Conservation (phyloP, 23 tunicate genomes). For the Corella eumyota region DNA sequence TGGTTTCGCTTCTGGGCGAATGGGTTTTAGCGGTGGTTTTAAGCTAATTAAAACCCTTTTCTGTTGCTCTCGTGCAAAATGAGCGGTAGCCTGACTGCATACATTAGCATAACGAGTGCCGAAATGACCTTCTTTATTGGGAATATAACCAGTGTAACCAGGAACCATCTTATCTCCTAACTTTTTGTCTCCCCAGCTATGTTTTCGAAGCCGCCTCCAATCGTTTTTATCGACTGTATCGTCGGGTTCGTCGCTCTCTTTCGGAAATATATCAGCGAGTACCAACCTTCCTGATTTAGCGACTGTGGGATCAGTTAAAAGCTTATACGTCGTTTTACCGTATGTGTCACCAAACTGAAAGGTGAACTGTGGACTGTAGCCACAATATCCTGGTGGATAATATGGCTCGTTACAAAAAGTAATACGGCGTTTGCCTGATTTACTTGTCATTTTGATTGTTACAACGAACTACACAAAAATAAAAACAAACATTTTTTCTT, state of each 20-base stretch:
- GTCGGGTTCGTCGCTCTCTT: background rate
- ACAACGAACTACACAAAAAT: too few species aligned
- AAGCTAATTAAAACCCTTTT: too few species aligned
- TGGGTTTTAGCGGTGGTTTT: constrained; percentile 22
- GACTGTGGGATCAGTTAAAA: constrained; percentile 57
- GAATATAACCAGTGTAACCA: constrained; percentile 90
- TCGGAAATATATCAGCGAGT: constrained; percentile 39
- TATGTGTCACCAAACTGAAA: constrained; percentile 87
- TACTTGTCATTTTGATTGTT: constrained; percentile 6
- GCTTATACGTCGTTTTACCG: constrained; percentile 49
- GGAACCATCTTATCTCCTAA: constrained; percentile 74
- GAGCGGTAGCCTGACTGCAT: constrained; percentile 42
- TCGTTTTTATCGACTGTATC: constrained; percentile 15
- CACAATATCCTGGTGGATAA: constrained; percentile 85
- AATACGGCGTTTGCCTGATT: constrained; percentile 4
- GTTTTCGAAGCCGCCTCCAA: constrained; percentile 43
- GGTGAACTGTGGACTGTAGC: constrained; percentile 67
- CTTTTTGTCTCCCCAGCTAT: constrained; percentile 90
- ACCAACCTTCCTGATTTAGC: constrained; percentile 65
- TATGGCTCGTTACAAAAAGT: constrained; percentile 70
- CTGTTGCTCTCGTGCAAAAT: too few species aligned
- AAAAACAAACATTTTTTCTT: too few species aligned
- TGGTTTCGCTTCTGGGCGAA: constrained; percentile 40
- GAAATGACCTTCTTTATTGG: constrained; percentile 54
- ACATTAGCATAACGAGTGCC: constrained; percentile 82